Evolutionary conservation across 1,140 invertebrate genomes (phyloP).

Genomic region (Pogonomyrmex californicus): DNA sequence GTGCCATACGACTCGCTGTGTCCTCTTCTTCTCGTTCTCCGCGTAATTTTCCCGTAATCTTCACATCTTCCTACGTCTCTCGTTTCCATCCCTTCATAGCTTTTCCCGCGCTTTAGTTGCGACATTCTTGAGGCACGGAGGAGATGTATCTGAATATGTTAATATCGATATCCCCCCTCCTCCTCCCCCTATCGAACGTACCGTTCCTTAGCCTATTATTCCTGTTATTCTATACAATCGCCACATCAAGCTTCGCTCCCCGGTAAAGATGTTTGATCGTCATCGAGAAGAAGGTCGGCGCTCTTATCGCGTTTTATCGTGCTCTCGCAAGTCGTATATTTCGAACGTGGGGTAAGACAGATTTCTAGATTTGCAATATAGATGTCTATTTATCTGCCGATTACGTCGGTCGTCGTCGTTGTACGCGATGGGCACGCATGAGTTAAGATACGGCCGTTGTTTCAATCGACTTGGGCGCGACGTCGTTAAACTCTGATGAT

Average conservation of each 20-base stretch:
- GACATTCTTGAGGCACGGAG: conserved; percentile 79
- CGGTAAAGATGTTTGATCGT: conserved; percentile 47
- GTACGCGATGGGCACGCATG: neutral
- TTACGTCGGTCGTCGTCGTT: neutral
- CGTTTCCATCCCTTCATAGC: conserved; percentile 72
- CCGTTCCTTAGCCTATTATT: conserved; percentile 26
- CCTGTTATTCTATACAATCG: conserved; percentile 71
- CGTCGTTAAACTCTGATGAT: neutral
- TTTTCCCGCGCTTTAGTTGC: conserved; percentile 84
- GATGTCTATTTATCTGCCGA: neutral
- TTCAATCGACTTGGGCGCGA: too few species aligned
- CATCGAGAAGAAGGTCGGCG: conserved; percentile 67
- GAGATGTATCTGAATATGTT: conserved; percentile 63
- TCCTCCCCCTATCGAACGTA: too few species aligned
- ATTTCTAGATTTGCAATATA: neutral
- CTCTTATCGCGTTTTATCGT: conserved; percentile 60
- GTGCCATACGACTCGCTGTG: conserved; percentile 51
- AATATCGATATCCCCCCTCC: conserved; percentile 45
- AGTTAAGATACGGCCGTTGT: neutral
- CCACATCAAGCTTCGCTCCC: conserved; percentile 65
- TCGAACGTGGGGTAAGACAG: conserved; percentile 41
- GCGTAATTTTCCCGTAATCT: conserved; percentile 25
- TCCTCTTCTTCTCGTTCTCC: conserved; percentile 17
- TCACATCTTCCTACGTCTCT: neutral
- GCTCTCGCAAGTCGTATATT: conserved; percentile 57